Evolutionary conservation across 1,140 invertebrate species (phyloP), one percentile per base, ranked within the genome.

Genomic region (Liolophura sinensis): DNA sequence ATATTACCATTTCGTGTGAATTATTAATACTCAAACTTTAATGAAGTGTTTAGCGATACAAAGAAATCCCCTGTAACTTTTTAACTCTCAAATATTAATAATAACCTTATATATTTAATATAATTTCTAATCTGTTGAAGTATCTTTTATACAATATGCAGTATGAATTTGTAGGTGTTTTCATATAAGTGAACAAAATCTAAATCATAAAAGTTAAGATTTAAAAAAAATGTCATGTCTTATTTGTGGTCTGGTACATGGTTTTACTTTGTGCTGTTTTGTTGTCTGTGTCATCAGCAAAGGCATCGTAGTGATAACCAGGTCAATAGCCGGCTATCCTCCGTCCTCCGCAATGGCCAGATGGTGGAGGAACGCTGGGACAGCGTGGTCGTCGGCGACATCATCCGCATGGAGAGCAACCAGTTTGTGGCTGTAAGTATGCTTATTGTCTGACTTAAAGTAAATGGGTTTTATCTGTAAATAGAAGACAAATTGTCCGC

Each of bases 321-420:
- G 63, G 82, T 85, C 1, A 85, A 85, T 72, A 84, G 85, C 65
- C 65, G 78, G 24, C 61, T 71, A 49, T 84, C 78, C 0, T 68
- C 92, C 76, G 88, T 84, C 15, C 65, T 84, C 7, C 73, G 80
- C 7, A 66, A 89, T 68, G 91, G 92, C 65, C 88, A 94, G 64
- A 96, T 97, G 78, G 90, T 92, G 73, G 93, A 92, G 78, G 90
- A 92, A 16, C 87, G 91, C 70, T 99, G 96, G 96, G 92, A 95
- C 78, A 92, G 97, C 46, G 78, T 86, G 16, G 73, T 81, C 57
- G 96, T 98, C 22, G 97, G 97, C 1, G 97, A 99, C 85, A 88
- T 99, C 65, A 92, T 99, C 31, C 94, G 97, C 85, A 87, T 99
- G 68, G 75, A 78, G 51, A 83, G 79, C 65, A 79, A 82, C 60